Conservation (phyloP, 2,888 invertebrate species). For the Kryphioiulus occultus region DNA sequence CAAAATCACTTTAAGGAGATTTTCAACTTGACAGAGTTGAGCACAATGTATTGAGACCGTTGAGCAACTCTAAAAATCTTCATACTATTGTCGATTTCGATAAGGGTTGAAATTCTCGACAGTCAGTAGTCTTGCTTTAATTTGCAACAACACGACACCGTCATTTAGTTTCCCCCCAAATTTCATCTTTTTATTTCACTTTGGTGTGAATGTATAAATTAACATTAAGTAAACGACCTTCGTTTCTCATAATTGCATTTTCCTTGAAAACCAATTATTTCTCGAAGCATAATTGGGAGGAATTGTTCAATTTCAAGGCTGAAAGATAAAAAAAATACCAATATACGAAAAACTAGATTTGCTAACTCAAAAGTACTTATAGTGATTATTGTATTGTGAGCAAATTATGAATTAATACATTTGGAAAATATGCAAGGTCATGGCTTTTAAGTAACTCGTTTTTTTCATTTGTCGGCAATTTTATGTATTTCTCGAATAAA, state of each 20-base stretch:
- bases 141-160: not conserved
- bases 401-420: not conserved
- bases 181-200: conserved; percentile 20
- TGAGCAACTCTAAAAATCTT: not conserved
- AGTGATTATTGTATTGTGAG: not conserved
- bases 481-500: not conserved
- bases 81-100: not conserved
- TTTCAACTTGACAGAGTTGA: not conserved
- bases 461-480: not conserved
- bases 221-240: not conserved
- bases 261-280: conserved; percentile 31
- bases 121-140: not conserved
- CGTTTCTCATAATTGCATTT: conserved; percentile 2
- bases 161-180: not conserved
- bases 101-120: not conserved
- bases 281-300: conserved; percentile 22
- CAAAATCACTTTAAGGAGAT: not conserved
- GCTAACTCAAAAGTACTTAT: not conserved
- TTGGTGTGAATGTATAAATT: conserved; percentile 20
- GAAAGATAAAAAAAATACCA: not conserved
- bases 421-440: not conserved
- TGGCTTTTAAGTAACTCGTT: not conserved
- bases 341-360: conserved; percentile 3
- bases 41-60: not conserved
- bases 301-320: conserved; percentile 25